Evolutionary conservation across 2,797 vertebrate genomes (phyloP), one percentile per base, ranked within the genome.

Genomic region (Schizopygopsis malacanthus): DNA sequence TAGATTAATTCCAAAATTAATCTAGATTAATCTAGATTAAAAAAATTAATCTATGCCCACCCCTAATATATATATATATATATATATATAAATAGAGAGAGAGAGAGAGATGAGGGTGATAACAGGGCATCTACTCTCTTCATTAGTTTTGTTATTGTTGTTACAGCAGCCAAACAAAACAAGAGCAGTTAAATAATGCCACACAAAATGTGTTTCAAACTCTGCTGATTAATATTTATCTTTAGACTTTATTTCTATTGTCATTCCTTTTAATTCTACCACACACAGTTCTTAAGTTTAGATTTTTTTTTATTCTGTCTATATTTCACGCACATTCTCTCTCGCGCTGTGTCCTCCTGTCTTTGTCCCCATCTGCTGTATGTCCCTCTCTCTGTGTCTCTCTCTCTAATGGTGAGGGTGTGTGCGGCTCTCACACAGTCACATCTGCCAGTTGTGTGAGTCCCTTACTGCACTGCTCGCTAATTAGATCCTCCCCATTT

Each of bases 401-500:
- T 85, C 94, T 47, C 91, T 94, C 94, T 95, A 93, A 94, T 91
- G 92, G 95, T 81, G 93, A 95, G 95, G 93, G 90, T 92, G 95
- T 94, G 81, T 80, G 86, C 91, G 90, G 94, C 93, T 91, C 92
- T 95, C 96, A 97, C 96, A 95, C 96, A 92, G 92, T 95, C 97
- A 98, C 98, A 99, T 98, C 98, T 99, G 98, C 97, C 96, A 94
- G 94, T 96, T 96, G 96, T 96, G 94, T 97, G 96, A 97, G 96
- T 97, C 96, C 92, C 94, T 98, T 97, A 97, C 96, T 96, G 96
- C 95, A 96, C 97, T 97, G 97, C 96, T 97, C 98, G 96, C 97
- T 99, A 99, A 99, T 99, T 98, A 99, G 98, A 99, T 98, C 97
- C 96, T 97, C 97, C 97, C 96, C 97, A 98, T 99, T 99, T 99